Percentiles rank a stretch among this genome's conserved stretches.
These are phyloP conservation scores for Kryphioiulus occultus DNA, from an alignment of 2,888 invertebrate genomes.

Conservation along the genomic window DNA sequence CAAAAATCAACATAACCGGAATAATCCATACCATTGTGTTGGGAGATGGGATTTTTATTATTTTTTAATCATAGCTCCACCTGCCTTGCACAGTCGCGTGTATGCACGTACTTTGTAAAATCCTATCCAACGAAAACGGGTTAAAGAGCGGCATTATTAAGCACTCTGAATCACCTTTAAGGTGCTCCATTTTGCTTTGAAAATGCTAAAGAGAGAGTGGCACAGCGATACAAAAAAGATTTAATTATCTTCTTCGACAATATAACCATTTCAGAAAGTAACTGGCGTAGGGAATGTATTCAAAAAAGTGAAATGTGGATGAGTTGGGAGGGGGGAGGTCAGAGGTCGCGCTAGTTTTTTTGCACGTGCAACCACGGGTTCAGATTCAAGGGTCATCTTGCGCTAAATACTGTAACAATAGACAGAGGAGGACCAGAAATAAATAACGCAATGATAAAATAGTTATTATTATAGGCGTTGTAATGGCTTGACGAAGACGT, in stretches of 20 bases:
- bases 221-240: neutral
- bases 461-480: neutral
- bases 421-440: neutral
- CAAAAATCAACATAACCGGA: neutral
- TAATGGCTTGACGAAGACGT: neutral
- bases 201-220: neutral
- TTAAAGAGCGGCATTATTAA: constrained; percentile 2
- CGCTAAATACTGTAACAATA: neutral
- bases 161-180: neutral
- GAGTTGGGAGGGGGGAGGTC: neutral
- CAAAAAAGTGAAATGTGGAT: neutral
- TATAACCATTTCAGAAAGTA: neutral
- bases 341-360: neutral
- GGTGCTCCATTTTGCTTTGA: constrained; percentile 32
- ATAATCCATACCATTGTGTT: neutral
- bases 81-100: neutral
- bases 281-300: neutral
- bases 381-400: neutral
- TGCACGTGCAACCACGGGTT: neutral
- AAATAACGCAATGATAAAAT: neutral
- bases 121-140: neutral
- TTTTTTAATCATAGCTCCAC: constrained; percentile 6
- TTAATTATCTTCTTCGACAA: neutral
- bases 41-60: neutral
- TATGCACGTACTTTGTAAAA: neutral